Conservation (phyloP, 2,888 invertebrate species). For the Drosophila phalerata region DNA sequence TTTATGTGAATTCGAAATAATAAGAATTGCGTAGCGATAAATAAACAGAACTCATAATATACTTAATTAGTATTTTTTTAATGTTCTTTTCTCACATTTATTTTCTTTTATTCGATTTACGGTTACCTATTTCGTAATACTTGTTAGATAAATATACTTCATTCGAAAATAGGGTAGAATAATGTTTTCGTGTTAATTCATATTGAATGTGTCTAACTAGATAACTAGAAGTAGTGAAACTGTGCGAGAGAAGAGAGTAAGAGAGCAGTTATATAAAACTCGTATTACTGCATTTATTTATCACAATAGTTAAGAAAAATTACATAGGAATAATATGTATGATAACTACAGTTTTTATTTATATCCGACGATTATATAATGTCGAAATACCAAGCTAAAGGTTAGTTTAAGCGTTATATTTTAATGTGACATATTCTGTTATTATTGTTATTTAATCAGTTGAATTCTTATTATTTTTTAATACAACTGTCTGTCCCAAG, state of each 20-base stretch:
- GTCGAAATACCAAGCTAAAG: neutral
- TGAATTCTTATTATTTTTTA: neutral
- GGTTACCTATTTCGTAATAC: neutral
- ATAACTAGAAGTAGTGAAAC: conserved; percentile 28
- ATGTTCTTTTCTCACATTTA: too few species aligned
- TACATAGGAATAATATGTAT: neutral
- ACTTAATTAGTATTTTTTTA: too few species aligned
- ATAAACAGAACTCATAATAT: too few species aligned
- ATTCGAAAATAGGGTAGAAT: conserved; percentile 31
- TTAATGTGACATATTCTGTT: neutral
- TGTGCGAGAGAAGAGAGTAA: neutral
- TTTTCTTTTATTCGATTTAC: neutral
- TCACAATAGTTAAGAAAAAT: neutral
- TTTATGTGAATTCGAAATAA: neutral
- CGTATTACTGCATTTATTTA: neutral
- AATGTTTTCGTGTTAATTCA: conserved; percentile 57
- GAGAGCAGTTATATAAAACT: conserved; percentile 1
- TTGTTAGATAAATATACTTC: neutral
- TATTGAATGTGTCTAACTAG: conserved; percentile 43
- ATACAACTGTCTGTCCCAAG: too few species aligned
- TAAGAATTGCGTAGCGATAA: neutral
- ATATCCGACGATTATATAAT: neutral
- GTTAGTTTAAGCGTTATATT: neutral
- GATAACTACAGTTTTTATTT: neutral
- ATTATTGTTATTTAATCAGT: neutral